Evolutionary conservation across 2,797 vertebrate species (phyloP), one percentile per base, ranked within the genome.

Genomic region (Pteronotus mesoamericanus): DNA sequence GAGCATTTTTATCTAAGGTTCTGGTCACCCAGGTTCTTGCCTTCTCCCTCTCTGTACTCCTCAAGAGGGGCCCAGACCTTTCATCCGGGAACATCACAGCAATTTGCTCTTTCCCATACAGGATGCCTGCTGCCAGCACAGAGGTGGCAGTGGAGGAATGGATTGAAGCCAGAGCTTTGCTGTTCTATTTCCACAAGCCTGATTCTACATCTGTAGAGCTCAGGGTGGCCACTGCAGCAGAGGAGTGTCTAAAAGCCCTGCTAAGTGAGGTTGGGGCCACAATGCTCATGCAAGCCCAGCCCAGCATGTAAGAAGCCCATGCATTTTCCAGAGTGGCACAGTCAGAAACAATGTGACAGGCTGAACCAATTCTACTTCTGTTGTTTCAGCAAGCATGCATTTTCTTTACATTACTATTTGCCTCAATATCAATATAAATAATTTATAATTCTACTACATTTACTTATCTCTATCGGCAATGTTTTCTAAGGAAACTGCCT

Each of bases 121-220:
- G 2, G 19, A 9, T 82, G 24, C 16, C 71, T 14, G 0, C 22
- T 24, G 19, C 18, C 53, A 26, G 89, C 84, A 84, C 69, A n/a
- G 71, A 96, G 94, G 64, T 88, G 94, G 94, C 92, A 48, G 75
- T 39, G 96, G 91, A 94, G 74, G n/a, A 69, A 78, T 14, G 14
- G 64, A 42, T 34, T 89, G 61, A 77, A 91, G 24, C 29, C 22
- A 5, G 12, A 14, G 22, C 26, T 61, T 14, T 26, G 32, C 18
- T 37, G 2, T 3, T 46, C 48, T 29, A 3, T 46, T 61, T 48
- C 57, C 37, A 61, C 2, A 16, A 66, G 78, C 1, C 29, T 32
- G 32, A 5, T 34, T 10, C 1, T 7, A 9, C 5, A 42, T 7
- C 5, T 68, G 6, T 42, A 8, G 6, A 32, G 26, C 11, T 14